Evolutionary conservation across 2,113 vertebrate genomes (phyloP).

Genomic region (Bufo bufo): DNA sequence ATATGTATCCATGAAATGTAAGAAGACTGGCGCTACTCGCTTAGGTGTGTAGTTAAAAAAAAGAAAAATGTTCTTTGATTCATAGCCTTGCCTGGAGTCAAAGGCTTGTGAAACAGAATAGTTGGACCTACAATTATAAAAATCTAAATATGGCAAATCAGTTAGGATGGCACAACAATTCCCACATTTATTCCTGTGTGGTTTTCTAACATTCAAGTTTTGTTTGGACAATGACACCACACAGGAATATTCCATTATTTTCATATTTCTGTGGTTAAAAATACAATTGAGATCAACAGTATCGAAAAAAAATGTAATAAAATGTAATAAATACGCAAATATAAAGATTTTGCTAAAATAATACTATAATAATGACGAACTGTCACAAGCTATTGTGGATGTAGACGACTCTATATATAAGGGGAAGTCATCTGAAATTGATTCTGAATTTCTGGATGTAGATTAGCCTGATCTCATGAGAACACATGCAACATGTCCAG

Average conservation of each 20-base stretch:
- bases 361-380: background rate
- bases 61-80: background rate
- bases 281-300: background rate
- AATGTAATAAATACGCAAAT: background rate
- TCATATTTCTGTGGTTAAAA: background rate
- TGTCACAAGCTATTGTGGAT: too few species aligned
- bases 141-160: constrained; percentile 28
- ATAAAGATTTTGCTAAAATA: background rate
- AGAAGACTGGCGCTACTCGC: background rate
- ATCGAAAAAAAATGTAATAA: background rate
- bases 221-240: constrained; percentile 7
- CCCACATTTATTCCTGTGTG: constrained; percentile 28
- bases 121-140: background rate
- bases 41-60: background rate
- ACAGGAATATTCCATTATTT: constrained; percentile 34
- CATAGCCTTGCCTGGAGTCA: background rate
- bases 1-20: background rate
- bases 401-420: too few species aligned
- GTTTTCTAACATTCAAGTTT: constrained; percentile 19
- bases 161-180: background rate
- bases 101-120: background rate
- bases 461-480: too few species aligned
- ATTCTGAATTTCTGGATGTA: too few species aligned
- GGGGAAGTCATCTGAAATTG: too few species aligned
- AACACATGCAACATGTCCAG: too few species aligned